These are phyloP conservation scores for Vesta saturnalis DNA, from an alignment of 2,888 invertebrate genomes.

Conservation along the genomic window DNA sequence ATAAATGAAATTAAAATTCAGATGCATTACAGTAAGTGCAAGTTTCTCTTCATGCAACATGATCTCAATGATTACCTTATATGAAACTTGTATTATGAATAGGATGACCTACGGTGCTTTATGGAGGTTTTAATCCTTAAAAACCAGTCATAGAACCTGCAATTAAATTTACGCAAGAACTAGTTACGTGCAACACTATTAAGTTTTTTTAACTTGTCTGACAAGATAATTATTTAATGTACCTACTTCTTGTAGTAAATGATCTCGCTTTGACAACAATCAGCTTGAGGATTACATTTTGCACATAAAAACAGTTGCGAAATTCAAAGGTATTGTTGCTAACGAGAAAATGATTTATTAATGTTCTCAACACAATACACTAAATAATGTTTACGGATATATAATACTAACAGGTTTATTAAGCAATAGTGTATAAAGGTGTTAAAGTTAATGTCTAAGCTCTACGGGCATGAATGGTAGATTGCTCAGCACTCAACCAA, in stretches of 20 bases:
- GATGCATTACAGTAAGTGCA: slow-evolving; percentile 11
- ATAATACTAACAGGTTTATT: too few species aligned
- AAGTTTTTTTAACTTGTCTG: slow-evolving; percentile 17
- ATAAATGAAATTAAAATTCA: slow-evolving; percentile 10
- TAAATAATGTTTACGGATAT: too few species aligned
- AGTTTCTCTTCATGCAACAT: slow-evolving; percentile 15
- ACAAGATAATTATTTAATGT: slow-evolving; percentile 18
- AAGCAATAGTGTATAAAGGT: too few species aligned
- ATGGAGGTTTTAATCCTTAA: slow-evolving; percentile 7
- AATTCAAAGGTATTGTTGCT: too few species aligned
- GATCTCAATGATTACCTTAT: not conserved
- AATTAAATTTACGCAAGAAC: slow-evolving; percentile 17
- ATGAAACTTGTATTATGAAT: slow-evolving; percentile 5
- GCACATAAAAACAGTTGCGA: too few species aligned
- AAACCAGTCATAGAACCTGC: not conserved
- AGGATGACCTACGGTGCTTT: slow-evolving; percentile 19
- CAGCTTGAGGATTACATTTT: too few species aligned
- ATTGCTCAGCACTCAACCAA: too few species aligned
- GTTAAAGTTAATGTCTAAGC: too few species aligned
- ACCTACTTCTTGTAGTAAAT: not conserved
- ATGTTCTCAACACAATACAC: too few species aligned
- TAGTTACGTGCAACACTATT: slow-evolving; percentile 13
- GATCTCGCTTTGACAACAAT: not conserved
- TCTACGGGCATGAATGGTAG: too few species aligned
- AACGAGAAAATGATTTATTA: too few species aligned